Evolutionary conservation across 2,888 invertebrate genomes (phyloP), one percentile per base, ranked within the genome.

Genomic region (Coenonympha glycerion): DNA sequence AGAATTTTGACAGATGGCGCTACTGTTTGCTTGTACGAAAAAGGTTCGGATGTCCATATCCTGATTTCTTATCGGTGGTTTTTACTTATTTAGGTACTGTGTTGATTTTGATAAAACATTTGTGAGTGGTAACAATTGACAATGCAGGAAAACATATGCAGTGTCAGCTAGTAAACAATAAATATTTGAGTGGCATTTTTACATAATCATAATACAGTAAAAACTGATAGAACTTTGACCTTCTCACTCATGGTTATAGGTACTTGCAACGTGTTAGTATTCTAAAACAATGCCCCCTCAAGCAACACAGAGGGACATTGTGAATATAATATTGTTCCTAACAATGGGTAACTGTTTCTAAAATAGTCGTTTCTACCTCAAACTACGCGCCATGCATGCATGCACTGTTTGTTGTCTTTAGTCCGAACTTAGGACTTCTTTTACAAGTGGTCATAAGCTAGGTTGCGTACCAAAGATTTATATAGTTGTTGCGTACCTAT

Each of bases 291-390:
- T 40, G 39, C 47, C 44, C 41, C 40, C 18, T 36, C 19, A 37
- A 46, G 46, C 40, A 36, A 24, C 39, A 40, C 22, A 44, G 42
- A 39, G 42, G 44, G 21, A 45, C 46, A 53, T 53, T 51, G 56
- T 53, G 24, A 46, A 46, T 51, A 51, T 24, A 33, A 45, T 49
- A 49, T 49, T 46, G 46, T 21, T 48, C 11, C 26, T 36, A 55
- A 53, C 56, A 56, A 59, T 59, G 45, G 50, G 36, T 36, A 39
- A 34, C 52, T 57, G 55, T 57, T 59, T 59, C 48, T 52, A 47
- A 55, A 56, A 53, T 37, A 44, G 42, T 47, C 31, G 45, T 46
- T 33, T 42, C 48, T 53, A 47, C 56, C 49, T 51, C 28, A 46
- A 53, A 49, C 47, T 36, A 49, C 44, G 50, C 31, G 31, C 41